Evolutionary conservation across 30 jellyfish, hydroid and myxozoan species (phyloP).

Genomic region (Catostylus mosaicus): DNA sequence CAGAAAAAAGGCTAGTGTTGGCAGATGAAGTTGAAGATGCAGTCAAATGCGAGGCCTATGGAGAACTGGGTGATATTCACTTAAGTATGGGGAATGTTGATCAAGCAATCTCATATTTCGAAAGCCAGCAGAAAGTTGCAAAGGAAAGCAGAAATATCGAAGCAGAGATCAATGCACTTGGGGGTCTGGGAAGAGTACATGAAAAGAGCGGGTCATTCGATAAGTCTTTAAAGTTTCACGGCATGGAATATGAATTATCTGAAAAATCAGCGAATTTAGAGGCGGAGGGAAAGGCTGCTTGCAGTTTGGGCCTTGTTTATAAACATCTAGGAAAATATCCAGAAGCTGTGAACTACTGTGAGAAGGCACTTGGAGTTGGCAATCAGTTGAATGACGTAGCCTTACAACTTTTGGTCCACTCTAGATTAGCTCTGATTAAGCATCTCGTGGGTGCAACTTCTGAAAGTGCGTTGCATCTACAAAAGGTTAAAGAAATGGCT

Average conservation of each 20-base stretch:
- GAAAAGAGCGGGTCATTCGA: constrained; percentile 57
- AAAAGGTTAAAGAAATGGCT: constrained; percentile 67
- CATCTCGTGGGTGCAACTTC: constrained; percentile 37
- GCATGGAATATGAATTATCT: constrained; percentile 58
- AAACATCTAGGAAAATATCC: constrained; percentile 61
- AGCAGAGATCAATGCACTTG: constrained; percentile 71
- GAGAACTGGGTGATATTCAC: constrained; percentile 84
- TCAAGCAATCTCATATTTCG: constrained; percentile 80
- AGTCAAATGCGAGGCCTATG: constrained; percentile 75
- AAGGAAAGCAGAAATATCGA: constrained; percentile 42
- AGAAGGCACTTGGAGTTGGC: constrained; percentile 67
- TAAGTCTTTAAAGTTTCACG: constrained; percentile 66
- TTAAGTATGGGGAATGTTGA: constrained; percentile 69
- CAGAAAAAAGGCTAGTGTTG: constrained; percentile 88
- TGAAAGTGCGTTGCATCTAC: constrained; percentile 55
- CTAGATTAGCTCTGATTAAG: constrained; percentile 42
- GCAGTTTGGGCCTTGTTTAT: constrained; percentile 72
- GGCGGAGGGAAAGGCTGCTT: constrained; percentile 67
- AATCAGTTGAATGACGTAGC: constrained; percentile 36
- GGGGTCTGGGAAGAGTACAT: constrained; percentile 86
- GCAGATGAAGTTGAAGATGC: constrained; percentile 77
- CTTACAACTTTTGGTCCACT: constrained; percentile 49
- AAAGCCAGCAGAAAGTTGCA: constrained; percentile 67
- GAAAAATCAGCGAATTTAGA: constrained; percentile 57
- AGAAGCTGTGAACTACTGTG: constrained; percentile 69